Evolutionary conservation across 2,113 vertebrate species (phyloP).

Genomic region (Willisornis vidua): DNA sequence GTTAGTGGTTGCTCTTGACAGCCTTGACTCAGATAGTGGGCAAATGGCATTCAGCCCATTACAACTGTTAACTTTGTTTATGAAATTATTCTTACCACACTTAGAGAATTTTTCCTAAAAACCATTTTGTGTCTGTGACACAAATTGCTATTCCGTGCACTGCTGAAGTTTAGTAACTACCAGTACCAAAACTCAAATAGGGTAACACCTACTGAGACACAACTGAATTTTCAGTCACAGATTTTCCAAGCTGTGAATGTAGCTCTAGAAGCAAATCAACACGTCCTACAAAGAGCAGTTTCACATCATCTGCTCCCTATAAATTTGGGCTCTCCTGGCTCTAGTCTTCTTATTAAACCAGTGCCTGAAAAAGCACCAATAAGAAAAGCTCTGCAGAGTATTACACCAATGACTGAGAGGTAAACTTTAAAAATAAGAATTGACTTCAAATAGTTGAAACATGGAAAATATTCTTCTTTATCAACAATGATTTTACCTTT

Average conservation of each 20-base stretch:
- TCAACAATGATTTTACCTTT: slow-evolving; percentile 80
- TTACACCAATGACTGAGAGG: background rate
- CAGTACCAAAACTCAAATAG: background rate
- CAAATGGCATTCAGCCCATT: background rate
- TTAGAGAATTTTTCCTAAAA: background rate
- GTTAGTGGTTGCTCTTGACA: background rate
- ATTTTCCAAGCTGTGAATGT: accelerated
- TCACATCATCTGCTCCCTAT: background rate
- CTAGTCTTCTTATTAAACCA: background rate
- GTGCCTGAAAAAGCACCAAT: background rate
- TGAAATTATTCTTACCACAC: background rate
- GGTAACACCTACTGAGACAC: background rate
- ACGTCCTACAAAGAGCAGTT: background rate
- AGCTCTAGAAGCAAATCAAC: background rate
- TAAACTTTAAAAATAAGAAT: background rate
- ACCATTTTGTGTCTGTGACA: background rate
- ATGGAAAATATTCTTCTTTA: background rate
- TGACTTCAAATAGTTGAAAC: background rate
- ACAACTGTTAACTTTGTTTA: background rate
- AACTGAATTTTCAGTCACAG: background rate
- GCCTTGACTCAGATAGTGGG: background rate
- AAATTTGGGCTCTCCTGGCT: background rate
- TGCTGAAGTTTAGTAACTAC: background rate
- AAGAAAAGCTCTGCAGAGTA: background rate
- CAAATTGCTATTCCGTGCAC: background rate